Evolutionary conservation across 1,140 invertebrate genomes (phyloP), one percentile per base, ranked within the genome.

Genomic region (Amyelois transitella): DNA sequence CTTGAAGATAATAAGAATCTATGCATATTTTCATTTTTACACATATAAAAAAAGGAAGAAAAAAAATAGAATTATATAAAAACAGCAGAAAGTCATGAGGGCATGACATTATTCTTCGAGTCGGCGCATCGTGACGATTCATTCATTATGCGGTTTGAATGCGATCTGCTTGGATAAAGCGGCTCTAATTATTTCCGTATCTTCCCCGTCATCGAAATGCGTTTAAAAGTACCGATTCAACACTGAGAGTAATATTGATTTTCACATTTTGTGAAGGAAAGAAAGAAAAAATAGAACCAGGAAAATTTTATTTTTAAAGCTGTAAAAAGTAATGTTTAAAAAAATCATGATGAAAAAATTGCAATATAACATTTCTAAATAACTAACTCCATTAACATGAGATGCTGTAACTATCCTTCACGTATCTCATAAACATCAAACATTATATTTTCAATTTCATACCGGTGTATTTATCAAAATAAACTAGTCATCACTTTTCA

Each of bases 81-180:
- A 45, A 32, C 20, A 28, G 51, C 43, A 21, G 24, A 14, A 20
- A 45, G 60, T 53, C 64, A 53, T 64, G 60, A 58, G 54, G 45
- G 54, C 49, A 53, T 72, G 65, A 67, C 62, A 62, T 69, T 66
- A 72, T 71, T 65, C 61, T 67, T 69, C 50, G 61, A 66, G 66
- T 72, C 64, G 72, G 65, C 58, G 60, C 60, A 57, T 55, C 24
- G 54, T 76, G 77, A 81, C 72, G 74, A 75, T 82, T 79, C 79
- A 79, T 82, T 85, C 77, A 85, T 85, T 81, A 81, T 81, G 66
- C 69, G 58, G 49, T 51, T 58, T 85, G 77, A 85, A 85, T 85
- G 70, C 75, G 73, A 85, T 81, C 72, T 71, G 73, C 62, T 75
- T 70, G 79, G 73, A 79, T 81, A 77, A 73, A 81, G 70, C 75